Evolutionary conservation across 2,113 vertebrate genomes (phyloP).

Genomic region (Eupsittula cactorum): DNA sequence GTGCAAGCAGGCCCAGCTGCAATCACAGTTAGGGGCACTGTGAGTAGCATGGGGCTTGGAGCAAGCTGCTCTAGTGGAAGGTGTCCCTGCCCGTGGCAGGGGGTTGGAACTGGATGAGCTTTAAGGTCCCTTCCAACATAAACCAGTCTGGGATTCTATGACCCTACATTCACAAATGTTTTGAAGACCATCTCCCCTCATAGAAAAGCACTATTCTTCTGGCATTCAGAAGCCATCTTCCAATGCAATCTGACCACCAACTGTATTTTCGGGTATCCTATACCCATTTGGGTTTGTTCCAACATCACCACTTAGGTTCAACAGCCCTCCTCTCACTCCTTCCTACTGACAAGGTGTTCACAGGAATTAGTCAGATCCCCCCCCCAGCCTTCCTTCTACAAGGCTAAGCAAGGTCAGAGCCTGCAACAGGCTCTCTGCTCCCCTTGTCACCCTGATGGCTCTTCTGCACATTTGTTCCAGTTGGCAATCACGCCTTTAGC

Average conservation of each 20-base stretch:
- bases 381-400: neutral
- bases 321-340: neutral
- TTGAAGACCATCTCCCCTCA: neutral
- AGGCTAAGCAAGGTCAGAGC: neutral
- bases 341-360: neutral
- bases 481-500: neutral
- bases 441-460: neutral
- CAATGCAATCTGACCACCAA: neutral
- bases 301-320: neutral
- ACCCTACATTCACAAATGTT: neutral
- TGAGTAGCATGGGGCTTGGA: neutral
- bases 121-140: neutral
- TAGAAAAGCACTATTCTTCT: neutral
- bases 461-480: neutral
- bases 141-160: neutral
- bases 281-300: neutral
- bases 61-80: neutral
- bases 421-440: neutral
- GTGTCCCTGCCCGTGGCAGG: neutral
- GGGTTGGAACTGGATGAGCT: neutral
- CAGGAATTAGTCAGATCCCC: fast-evolving
- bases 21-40: neutral
- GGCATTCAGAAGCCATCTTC: neutral
- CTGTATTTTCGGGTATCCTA: neutral
- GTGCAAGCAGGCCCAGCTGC: neutral